phyloP scores from a whole-genome alignment of 2,113 vertebrate genomes.

The Brachirus orientalis region DNA sequence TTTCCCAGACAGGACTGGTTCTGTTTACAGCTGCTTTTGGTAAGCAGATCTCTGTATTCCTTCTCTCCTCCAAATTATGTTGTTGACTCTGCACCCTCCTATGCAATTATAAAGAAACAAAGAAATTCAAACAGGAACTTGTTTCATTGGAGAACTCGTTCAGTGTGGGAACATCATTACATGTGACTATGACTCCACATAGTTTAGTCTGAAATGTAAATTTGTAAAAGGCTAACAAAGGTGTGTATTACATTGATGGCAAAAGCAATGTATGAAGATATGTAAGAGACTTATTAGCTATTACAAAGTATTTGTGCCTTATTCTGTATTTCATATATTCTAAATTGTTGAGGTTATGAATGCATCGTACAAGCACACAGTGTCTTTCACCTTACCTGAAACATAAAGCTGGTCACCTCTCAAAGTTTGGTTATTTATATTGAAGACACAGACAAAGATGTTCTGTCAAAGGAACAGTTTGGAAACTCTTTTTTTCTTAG shows the following conservation, averaged over 20 bases:
- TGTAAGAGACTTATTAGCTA: too few species aligned
- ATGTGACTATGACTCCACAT: constrained; percentile 1
- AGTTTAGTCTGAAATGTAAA: background rate
- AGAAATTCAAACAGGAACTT: background rate
- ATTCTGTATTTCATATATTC: too few species aligned
- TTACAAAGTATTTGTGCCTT: too few species aligned
- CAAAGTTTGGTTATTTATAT: background rate
- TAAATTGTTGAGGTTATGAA: too few species aligned
- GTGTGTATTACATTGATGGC: too few species aligned
- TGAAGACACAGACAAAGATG: background rate
- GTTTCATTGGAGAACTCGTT: background rate
- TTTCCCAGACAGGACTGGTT: constrained; percentile 52
- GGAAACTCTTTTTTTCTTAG: background rate
- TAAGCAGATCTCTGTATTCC: constrained; percentile 10
- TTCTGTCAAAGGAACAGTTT: background rate
- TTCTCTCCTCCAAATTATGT: constrained; percentile 1
- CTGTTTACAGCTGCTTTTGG: constrained; percentile 32
- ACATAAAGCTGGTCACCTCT: background rate
- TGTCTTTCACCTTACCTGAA: too few species aligned
- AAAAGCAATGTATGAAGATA: too few species aligned
- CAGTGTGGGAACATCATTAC: constrained; percentile 5
- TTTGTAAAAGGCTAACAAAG: too few species aligned
- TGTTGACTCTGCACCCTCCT: constrained; percentile 13
- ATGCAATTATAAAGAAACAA: background rate
- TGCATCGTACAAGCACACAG: too few species aligned